These are phyloP conservation scores for Betta splendens DNA, from an alignment of 2,797 vertebrate species.

Conservation along the genomic window DNA sequence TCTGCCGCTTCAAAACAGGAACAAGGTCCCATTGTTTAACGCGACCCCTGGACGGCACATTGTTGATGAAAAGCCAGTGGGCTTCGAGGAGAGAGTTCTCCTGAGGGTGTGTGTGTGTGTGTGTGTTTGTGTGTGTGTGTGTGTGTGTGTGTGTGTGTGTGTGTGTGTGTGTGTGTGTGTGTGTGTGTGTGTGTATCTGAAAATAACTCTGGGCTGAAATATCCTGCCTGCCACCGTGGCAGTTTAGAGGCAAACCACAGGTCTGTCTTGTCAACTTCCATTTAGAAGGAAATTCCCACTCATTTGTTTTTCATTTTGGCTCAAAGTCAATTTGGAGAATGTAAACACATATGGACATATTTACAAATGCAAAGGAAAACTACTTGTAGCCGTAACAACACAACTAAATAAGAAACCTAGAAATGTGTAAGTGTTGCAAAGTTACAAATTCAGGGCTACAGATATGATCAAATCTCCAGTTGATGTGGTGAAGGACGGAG, in stretches of 20 bases:
- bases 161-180: conserved; percentile 40
- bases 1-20: conserved; percentile 60
- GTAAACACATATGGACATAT: conserved; percentile 20
- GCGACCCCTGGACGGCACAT: conserved; percentile 37
- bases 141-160: conserved; percentile 43
- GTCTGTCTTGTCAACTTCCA: conserved; percentile 48
- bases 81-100: conserved; percentile 43
- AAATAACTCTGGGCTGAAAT: conserved; percentile 70
- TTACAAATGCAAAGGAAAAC: neutral
- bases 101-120: conserved; percentile 14
- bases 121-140: conserved; percentile 35
- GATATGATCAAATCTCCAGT: conserved; percentile 6
- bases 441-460: neutral
- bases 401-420: neutral
- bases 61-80: conserved; percentile 52
- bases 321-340: conserved; percentile 33
- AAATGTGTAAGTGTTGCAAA: conserved; percentile 8
- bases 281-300: conserved; percentile 50
- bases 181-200: conserved; percentile 41
- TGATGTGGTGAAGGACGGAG: neutral
- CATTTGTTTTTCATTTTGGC: conserved; percentile 51
- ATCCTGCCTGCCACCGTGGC: conserved; percentile 70
- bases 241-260: conserved; percentile 53
- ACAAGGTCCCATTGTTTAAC: conserved; percentile 63
- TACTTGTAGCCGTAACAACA: neutral